Evolutionary conservation across 2,888 invertebrate species (phyloP).

Genomic region (Glaucopsyche alexis): DNA sequence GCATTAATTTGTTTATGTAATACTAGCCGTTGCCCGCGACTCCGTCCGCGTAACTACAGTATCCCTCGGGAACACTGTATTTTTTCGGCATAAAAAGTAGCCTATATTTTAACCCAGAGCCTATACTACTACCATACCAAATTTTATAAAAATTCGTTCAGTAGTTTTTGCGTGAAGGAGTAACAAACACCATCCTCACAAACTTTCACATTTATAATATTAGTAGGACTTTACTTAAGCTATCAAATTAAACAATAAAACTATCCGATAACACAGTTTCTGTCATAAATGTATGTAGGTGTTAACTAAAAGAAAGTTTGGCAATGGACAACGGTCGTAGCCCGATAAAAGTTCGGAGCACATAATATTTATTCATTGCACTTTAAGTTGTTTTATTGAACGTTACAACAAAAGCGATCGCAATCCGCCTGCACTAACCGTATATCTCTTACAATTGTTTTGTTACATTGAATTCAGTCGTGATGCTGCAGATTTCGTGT

Average conservation of each 20-base stretch:
- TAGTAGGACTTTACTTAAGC: no score
- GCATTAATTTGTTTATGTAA: no score
- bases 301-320: constrained; percentile 23
- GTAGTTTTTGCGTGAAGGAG: no score
- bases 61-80: no score
- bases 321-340: constrained; percentile 25
- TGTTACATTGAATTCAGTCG: constrained; percentile 26
- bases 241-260: not conserved
- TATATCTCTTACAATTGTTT: constrained; percentile 28
- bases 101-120: no score
- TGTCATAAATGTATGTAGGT: not conserved
- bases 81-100: no score
- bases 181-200: no score
- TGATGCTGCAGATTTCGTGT: not conserved
- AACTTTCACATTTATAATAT: no score
- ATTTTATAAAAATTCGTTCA: no score
- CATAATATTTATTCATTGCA: constrained; percentile 32
- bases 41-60: no score
- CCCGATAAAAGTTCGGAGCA: constrained; percentile 28
- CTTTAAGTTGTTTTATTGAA: constrained; percentile 30
- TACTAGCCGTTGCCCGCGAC: no score
- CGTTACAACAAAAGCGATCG: constrained; percentile 22
- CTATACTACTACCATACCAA: no score
- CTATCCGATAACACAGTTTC: not conserved
- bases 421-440: constrained; percentile 23